A percentile compares a stretch with the other conserved stretches of the same genome.
Evolutionary conservation across 2,888 invertebrate genomes (phyloP).

Genomic region (Microctonus aethiopoides): DNA sequence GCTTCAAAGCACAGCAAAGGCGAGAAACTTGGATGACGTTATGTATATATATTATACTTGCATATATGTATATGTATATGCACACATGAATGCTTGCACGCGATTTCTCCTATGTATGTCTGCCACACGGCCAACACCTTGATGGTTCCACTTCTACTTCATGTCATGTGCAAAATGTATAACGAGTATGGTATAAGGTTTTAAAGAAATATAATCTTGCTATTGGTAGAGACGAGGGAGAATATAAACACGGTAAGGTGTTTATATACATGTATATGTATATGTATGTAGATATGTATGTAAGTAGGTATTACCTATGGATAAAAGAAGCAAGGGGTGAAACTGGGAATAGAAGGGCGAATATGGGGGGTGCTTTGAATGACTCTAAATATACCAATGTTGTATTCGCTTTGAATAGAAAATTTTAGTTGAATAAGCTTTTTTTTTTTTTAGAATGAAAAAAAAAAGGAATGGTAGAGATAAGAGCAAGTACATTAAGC

Average conservation of each 20-base stretch:
- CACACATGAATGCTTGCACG: neutral
- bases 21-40: neutral
- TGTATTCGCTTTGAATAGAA: conserved; percentile 35
- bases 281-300: too few species aligned
- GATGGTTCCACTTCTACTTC: neutral
- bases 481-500: neutral
- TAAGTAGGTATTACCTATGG: conserved; percentile 7
- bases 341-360: neutral
- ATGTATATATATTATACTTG: neutral
- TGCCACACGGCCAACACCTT: neutral
- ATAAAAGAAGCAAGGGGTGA: neutral
- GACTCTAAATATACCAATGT: conserved; percentile 45
- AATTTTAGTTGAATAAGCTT: conserved; percentile 51
- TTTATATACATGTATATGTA: neutral
- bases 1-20: neutral
- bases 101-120: neutral
- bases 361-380: conserved; percentile 32
- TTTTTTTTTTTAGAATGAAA: conserved; percentile 25
- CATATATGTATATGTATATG: too few species aligned
- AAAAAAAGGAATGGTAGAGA: conserved; percentile 19
- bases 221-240: neutral
- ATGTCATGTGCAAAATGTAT: neutral
- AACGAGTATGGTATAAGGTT: neutral
- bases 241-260: neutral
- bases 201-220: neutral